Percentiles rank a stretch among this genome's conserved stretches.
Evolutionary conservation across 1,140 invertebrate genomes (phyloP).

Genomic region (Drosophila ironensis): DNA sequence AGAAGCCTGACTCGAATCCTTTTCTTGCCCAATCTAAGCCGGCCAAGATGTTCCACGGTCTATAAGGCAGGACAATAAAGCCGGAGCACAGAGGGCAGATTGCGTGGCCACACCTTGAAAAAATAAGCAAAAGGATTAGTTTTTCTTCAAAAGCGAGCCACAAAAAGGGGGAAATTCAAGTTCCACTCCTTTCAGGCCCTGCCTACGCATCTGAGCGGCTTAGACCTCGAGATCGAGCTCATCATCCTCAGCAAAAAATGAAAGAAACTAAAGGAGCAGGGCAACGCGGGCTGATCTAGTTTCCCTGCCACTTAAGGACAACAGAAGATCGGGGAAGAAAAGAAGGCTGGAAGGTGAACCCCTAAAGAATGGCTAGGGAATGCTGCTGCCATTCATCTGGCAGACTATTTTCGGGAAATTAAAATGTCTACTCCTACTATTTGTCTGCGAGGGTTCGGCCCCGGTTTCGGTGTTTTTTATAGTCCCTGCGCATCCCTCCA

Average conservation of each 20-base stretch:
- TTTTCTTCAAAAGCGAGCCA: conserved; percentile 39
- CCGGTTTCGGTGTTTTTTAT: conserved; percentile 50
- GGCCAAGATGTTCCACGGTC: conserved; percentile 47
- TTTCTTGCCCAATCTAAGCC: conserved; percentile 46
- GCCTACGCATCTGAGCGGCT: conserved; percentile 65
- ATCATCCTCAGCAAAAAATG: conserved; percentile 26
- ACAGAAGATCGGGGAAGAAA: not conserved
- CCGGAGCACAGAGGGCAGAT: conserved; percentile 35
- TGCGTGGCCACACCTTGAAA: conserved; percentile 75
- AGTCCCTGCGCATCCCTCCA: conserved; percentile 14
- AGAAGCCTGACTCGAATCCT: conserved; percentile 66
- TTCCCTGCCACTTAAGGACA: conserved; percentile 38
- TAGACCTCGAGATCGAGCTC: conserved; percentile 32
- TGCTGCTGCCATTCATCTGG: conserved; percentile 42
- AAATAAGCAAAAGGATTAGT: conserved; percentile 78
- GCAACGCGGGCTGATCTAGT: conserved; percentile 49
- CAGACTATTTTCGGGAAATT: conserved; percentile 69
- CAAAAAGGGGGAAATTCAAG: conserved; percentile 36
- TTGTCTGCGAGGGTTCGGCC: conserved; percentile 47
- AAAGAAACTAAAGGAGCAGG: conserved; percentile 1
- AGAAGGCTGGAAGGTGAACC: conserved; percentile 18
- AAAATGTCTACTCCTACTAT: conserved; percentile 79
- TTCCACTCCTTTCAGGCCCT: conserved; percentile 58
- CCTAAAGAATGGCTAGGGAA: conserved; percentile 24
- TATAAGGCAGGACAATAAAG: conserved; percentile 64